Conservation (phyloP, 2,113 vertebrate genomes). For the Gyps fulvus region DNA sequence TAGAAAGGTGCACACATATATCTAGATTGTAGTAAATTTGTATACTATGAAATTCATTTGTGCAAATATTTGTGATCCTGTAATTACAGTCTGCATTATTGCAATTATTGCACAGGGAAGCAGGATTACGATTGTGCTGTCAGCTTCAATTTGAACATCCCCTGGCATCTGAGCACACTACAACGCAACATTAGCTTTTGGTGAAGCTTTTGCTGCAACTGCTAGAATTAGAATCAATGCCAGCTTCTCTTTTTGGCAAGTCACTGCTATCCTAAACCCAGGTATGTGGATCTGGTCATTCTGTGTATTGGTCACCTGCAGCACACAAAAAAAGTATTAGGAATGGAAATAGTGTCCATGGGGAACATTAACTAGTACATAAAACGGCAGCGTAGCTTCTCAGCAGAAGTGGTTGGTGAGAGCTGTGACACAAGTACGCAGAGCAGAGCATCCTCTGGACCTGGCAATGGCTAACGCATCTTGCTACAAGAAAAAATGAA, state of each 20-base stretch:
- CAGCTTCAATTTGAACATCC: slow-evolving; percentile 17
- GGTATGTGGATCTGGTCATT: not conserved
- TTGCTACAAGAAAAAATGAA: not conserved
- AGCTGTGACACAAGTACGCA: not conserved
- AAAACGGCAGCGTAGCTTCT: not conserved
- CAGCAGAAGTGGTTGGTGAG: not conserved
- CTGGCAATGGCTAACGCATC: not conserved
- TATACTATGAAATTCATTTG: not conserved
- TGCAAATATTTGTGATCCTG: slow-evolving; percentile 9
- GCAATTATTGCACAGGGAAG: not conserved
- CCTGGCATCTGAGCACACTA: not conserved
- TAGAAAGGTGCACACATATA: not conserved
- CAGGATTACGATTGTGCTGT: slow-evolving; percentile 30
- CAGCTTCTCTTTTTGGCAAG: not conserved
- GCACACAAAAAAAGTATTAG: not conserved
- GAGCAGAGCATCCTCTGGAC: not conserved
- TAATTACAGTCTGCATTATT: slow-evolving; percentile 20
- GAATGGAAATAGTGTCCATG: not conserved
- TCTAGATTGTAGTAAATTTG: not conserved
- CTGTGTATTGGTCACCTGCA: not conserved
- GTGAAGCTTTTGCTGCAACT: not conserved
- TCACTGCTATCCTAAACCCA: not conserved
- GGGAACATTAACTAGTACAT: not conserved
- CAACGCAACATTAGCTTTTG: not conserved
- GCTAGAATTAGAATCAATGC: not conserved